These are phyloP conservation scores for Amblyopsis hoosieri DNA, from an alignment of 2,797 vertebrate genomes.

Conservation along the genomic window DNA sequence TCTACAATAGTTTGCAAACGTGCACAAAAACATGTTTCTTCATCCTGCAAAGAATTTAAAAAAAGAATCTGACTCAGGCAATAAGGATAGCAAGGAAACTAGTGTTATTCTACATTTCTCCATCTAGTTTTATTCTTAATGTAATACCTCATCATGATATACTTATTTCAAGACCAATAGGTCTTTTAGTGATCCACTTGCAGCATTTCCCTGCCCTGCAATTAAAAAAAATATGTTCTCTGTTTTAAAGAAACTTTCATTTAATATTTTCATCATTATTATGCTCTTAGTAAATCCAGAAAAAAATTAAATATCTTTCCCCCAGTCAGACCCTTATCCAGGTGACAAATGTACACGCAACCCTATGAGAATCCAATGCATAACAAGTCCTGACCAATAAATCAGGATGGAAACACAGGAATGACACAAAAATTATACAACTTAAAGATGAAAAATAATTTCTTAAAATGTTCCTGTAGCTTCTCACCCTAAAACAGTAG, in stretches of 20 bases:
- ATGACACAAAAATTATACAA: conserved; percentile 79
- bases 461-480: conserved; percentile 65
- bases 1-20: conserved; percentile 87
- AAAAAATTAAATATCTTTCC: conserved; percentile 74
- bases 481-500: conserved; percentile 50
- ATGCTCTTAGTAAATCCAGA: conserved; percentile 80
- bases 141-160: conserved; percentile 81
- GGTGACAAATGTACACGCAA: conserved; percentile 61
- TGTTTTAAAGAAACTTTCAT: conserved; percentile 84
- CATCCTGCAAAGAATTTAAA: conserved; percentile 83
- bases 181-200: conserved; percentile 75
- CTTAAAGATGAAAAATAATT: conserved; percentile 70
- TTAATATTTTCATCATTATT: conserved; percentile 68
- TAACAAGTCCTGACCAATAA: conserved; percentile 70
- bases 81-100: conserved; percentile 82
- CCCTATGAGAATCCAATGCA: conserved; percentile 69
- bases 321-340: conserved; percentile 59
- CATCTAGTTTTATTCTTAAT: conserved; percentile 80
- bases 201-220: conserved; percentile 79
- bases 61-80: conserved; percentile 85
- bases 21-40: conserved; percentile 85
- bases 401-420: conserved; percentile 75
- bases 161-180: conserved; percentile 73
- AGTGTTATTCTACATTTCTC: conserved; percentile 84
- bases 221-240: conserved; percentile 87